Conservation (phyloP, 2,888 invertebrate species). For the Chironomus riparius region DNA sequence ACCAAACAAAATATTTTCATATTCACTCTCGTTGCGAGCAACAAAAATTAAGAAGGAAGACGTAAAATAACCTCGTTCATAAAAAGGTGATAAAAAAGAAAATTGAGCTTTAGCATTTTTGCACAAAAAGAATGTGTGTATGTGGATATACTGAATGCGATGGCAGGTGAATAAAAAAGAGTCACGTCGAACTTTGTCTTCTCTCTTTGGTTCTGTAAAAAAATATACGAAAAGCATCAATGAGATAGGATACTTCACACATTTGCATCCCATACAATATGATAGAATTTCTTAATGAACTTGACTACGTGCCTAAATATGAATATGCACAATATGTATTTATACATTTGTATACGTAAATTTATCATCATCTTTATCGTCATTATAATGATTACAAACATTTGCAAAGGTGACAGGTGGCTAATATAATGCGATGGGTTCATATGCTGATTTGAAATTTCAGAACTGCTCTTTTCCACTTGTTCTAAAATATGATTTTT, state of each 20-base stretch:
- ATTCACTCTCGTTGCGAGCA: not conserved
- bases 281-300: not conserved
- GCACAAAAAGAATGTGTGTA: not conserved
- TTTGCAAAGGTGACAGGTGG: not conserved
- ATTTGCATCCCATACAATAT: too few relatives aligned
- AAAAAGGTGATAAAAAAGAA: conserved; percentile 24
- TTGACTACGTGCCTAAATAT: not conserved
- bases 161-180: conserved; percentile 5
- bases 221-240: not conserved
- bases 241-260: too few relatives aligned
- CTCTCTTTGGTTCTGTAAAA: not conserved
- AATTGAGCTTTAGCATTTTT: conserved; percentile 1
- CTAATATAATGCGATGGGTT: not conserved
- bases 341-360: not conserved
- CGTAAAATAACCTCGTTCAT: conserved; percentile 9
- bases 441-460: too few relatives aligned
- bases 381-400: not conserved
- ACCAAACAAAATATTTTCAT: not conserved
- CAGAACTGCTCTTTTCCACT: too few relatives aligned
- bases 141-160: not conserved
- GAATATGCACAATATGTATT: too few relatives aligned
- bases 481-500: too few relatives aligned
- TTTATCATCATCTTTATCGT: not conserved
- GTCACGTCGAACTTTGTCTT: not conserved
- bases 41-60: not conserved